Conservation (phyloP, 2,888 invertebrate genomes). For the Ophonus ardosiacus region DNA sequence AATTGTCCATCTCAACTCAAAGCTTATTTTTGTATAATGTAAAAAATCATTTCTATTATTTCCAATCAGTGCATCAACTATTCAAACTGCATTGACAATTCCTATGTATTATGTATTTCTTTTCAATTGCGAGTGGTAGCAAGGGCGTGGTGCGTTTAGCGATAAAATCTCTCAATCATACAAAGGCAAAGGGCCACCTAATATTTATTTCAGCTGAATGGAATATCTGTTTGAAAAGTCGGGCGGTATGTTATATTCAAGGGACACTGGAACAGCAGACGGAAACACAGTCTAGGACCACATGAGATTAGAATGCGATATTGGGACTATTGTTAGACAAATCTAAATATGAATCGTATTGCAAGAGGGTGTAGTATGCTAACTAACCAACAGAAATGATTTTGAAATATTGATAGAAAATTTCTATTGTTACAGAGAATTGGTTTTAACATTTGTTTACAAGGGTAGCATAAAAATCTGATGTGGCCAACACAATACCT, state of each 20-base stretch:
- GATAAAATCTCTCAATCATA: constrained; percentile 49
- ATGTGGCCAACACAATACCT: too few species aligned
- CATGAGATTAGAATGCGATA: constrained; percentile 1
- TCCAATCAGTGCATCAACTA: not conserved
- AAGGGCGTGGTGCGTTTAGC: constrained; percentile 4
- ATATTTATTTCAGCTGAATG: constrained; percentile 49
- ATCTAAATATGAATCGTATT: constrained; percentile 28
- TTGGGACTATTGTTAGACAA: not conserved
- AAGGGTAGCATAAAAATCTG: too few species aligned
- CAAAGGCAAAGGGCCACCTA: constrained; percentile 35
- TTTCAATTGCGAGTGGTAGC: not conserved
- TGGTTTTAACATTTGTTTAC: too few species aligned
- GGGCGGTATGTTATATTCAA: constrained; percentile 22
- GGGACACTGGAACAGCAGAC: not conserved
- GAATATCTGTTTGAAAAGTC: constrained; percentile 33
- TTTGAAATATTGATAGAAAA: not conserved
- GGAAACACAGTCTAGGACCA: not conserved
- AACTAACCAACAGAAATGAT: not conserved
- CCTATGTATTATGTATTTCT: not conserved
- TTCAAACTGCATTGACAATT: not conserved
- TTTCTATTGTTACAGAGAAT: too few species aligned
- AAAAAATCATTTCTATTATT: not conserved
- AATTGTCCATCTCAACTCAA: not conserved
- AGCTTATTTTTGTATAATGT: not conserved
- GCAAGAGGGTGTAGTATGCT: not conserved